Base-by-base conservation (phyloP, 1,140 invertebrate species). In the Epicauta chinensis region DNA sequence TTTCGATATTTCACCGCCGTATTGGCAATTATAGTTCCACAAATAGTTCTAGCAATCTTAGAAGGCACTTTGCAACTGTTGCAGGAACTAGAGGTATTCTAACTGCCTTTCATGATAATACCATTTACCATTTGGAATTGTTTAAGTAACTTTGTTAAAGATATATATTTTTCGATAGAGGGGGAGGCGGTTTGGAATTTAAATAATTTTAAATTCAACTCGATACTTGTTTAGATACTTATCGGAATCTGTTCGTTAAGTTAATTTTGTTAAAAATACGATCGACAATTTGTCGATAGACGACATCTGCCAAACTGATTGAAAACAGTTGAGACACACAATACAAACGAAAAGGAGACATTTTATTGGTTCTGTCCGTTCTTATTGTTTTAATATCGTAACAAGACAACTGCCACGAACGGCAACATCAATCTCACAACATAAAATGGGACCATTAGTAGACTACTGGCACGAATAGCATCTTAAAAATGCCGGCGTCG, bases 1-100 rank as follows among this genome's bases (percentile, higher is more conserved):
- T 58, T 58, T 61, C 63, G 56, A 64, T 64, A 64, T 62, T 62
- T 63, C 56, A 64, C 60, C 56, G 54, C 56, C 51, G 55, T 62
- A 65, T 65, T 52, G 63, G 63, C 60, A 58, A 63, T 63, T 61
- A 59, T 61, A 55, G 59, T 55, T 57, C 63, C 61, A 57, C 61
- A 64, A 62, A 64, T 61, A 61, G 59, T 61, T 59, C 29, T 48
- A 37, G 55, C 55, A 54, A 60, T 60, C 54, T 60, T 60, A 30
- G 48, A 10, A 53, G 54, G 39, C 48, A 52, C 54, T 51, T 55
- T 29, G 37, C 46, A 49, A 49, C 46, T 49, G 46, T 49, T 49
- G 46, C 46, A 38, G 40, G 36, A 39, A 38, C 37, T 49, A 11
- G 46, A 49, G 46, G 46, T 49, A 49, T 49, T 49, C 46, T 39